Base-by-base conservation (phyloP, 2,113 vertebrate species). In the Lamprologus tigripictilis region DNA sequence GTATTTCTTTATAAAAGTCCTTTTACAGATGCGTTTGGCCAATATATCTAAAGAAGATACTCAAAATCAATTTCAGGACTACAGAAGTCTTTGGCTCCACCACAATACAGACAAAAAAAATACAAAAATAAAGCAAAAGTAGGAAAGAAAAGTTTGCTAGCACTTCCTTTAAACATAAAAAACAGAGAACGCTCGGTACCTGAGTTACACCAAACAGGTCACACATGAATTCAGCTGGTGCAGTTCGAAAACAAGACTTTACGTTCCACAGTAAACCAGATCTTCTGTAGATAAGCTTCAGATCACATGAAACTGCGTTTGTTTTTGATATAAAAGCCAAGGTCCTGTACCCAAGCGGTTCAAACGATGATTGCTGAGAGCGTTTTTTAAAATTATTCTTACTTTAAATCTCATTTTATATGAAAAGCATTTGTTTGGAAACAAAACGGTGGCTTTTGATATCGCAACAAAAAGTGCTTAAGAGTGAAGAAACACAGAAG, bases 1-100 rank as follows among this genome's bases (percentile, higher is more conserved):
- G 79, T 54, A 90, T 94, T 96, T 96, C 95, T 96, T 97, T 96
- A 96, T 96, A 96, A 96, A 96, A 96, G 93, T 95, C 91, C 90
- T 94, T 95, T 93, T 91, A 91, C 16, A 85, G 73, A 92, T 92
- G 94, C 90, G 86, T 95, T 92, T 85, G 86, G 93, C 89, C 90
- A 95, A 94, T 93, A 95, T 96, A 96, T 96, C 96, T 95, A 96
- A 91, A 96, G 93, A 96, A 96, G 96, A 96, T 95, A 92, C 81
- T 93, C 42, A 63, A 55, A 86, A 82, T 87, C 71, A 21, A 63
- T 58, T 37, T 88, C 4, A 54, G 51, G 45, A 85, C 45, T 85
- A 87, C 21, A 88, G 21, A 81, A 26, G 71, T 90, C 55, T 92
- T 91, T 90, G 88, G 91, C 87, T 92, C 86, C 78, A 82, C 55